Evolutionary conservation across 1,140 invertebrate species (phyloP).

Genomic region (Lycorma delicatula): DNA sequence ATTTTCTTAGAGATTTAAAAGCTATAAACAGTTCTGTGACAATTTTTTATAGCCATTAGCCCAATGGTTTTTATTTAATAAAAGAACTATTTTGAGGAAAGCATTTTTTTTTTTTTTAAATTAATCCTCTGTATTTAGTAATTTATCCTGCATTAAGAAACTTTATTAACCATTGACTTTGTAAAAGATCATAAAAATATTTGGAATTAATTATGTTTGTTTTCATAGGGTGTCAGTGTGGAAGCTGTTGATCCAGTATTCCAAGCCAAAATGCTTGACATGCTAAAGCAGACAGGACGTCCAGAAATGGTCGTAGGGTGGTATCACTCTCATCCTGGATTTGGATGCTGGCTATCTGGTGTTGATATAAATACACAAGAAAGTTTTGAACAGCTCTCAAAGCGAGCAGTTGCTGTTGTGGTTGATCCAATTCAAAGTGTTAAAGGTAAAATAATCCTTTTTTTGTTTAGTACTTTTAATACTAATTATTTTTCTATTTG

Average conservation of each 20-base stretch:
- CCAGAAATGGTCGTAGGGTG: slow-evolving; percentile 99
- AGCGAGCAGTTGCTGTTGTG: slow-evolving; percentile 97
- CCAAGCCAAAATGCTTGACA: slow-evolving; percentile 99
- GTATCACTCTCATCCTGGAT: slow-evolving; percentile 99
- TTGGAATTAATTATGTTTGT: too few species aligned
- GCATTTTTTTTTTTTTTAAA: too few species aligned
- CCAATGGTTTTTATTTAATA: too few species aligned
- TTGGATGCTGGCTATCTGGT: slow-evolving; percentile 99
- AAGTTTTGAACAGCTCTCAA: slow-evolving; percentile 96
- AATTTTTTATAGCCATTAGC: too few species aligned
- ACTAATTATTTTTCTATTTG: neutral
- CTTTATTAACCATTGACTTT: too few species aligned
- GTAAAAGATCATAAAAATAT: too few species aligned
- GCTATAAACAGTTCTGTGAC: too few species aligned
- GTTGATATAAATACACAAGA: slow-evolving; percentile 99
- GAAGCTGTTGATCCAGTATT: slow-evolving; percentile 99
- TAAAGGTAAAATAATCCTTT: slow-evolving; percentile 74
- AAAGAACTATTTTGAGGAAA: too few species aligned
- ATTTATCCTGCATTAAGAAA: too few species aligned
- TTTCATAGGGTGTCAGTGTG: slow-evolving; percentile 87
- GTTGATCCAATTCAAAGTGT: slow-evolving; percentile 99
- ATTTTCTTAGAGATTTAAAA: too few species aligned
- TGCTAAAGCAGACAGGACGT: slow-evolving; percentile 96
- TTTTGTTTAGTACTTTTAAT: too few species aligned
- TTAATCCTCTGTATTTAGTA: too few species aligned